phyloP scores from a whole-genome alignment of 2,113 vertebrate genomes.

The Scopus umbretta region DNA sequence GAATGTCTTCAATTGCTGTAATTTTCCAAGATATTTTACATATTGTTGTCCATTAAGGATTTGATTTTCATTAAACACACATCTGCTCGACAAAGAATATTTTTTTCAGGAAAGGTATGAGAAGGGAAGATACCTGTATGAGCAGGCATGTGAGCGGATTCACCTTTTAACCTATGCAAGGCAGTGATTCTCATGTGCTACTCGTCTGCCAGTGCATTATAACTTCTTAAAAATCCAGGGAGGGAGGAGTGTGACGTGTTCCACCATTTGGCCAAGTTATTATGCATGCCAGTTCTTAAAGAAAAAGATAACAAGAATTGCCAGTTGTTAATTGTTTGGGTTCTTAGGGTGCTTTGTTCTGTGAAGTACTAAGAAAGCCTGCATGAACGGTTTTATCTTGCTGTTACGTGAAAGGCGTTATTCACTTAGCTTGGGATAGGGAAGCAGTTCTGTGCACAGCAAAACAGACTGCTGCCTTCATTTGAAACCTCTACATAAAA shows the following conservation, averaged over 20 bases:
- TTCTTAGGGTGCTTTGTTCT: not conserved
- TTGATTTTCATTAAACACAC: not conserved
- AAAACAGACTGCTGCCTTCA: not conserved
- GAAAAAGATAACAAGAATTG: not conserved
- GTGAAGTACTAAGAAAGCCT: not conserved
- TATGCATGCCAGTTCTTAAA: not conserved
- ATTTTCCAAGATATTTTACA: not conserved
- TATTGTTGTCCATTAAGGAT: not conserved
- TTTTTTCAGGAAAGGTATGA: not conserved
- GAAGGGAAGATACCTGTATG: not conserved
- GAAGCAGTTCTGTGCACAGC: not conserved
- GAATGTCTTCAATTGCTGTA: not conserved
- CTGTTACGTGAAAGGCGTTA: not conserved
- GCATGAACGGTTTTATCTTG: not conserved
- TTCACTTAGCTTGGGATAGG: not conserved
- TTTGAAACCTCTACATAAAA: not conserved
- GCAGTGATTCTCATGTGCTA: not conserved
- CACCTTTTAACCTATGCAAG: fast-evolving
- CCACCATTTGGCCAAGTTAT: not conserved
- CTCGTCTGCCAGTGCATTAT: not conserved
- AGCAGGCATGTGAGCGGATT: not conserved
- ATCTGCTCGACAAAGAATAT: not conserved
- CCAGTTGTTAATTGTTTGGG: not conserved
- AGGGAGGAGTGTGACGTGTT: not conserved
- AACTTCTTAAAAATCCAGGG: not conserved